Evolutionary conservation across 2,888 invertebrate genomes (phyloP), one percentile per base, ranked within the genome.

Genomic region (Cantharis lateralis): DNA sequence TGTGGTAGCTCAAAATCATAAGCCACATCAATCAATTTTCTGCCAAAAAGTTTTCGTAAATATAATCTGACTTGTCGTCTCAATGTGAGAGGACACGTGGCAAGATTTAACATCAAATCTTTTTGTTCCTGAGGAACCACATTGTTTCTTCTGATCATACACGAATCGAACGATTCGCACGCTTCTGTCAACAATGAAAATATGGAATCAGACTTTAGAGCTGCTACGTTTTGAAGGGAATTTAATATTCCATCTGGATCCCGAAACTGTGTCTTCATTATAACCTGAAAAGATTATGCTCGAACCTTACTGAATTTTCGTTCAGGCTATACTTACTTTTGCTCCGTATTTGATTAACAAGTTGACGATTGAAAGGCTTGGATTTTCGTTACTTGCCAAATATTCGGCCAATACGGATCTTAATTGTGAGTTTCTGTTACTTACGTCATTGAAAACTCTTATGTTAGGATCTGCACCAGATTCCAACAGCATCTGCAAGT

Each of bases 201-300:
- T 72, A 94, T 90, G 80, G 90, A 88, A 70, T 91, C 89, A 32
- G 93, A 93, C 85, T 94, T 94, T 62, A 84, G 81, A 1, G 88
- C 82, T 0, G 90, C 89, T 0, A 92, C 90, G 86, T 94, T 93
- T 81, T 94, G 93, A 11, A 96, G 90, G 26, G 93, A 94, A 86
- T 95, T 95, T 5, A 96, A 89, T 74, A 96, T 93, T 48, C 96
- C 96, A 84, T 94, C 94, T 0, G 95, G 95, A 85, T 96, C 95
- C 75, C 95, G 91, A 85, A 94, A 95, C 82, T 95, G 95, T 10
- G 95, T 95, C 87, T 95, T 95, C 91, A 95, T 93, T 15, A 95
- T 93, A 0, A 95, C 94, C 92, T 93, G 86, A 0, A 83, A 81
- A 20, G 62, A 20, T 72, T 78, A 73, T 76, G 69, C 15, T 63